phyloP scores from a whole-genome alignment of 1,140 invertebrate species.

The Euwallacea fornicatus region DNA sequence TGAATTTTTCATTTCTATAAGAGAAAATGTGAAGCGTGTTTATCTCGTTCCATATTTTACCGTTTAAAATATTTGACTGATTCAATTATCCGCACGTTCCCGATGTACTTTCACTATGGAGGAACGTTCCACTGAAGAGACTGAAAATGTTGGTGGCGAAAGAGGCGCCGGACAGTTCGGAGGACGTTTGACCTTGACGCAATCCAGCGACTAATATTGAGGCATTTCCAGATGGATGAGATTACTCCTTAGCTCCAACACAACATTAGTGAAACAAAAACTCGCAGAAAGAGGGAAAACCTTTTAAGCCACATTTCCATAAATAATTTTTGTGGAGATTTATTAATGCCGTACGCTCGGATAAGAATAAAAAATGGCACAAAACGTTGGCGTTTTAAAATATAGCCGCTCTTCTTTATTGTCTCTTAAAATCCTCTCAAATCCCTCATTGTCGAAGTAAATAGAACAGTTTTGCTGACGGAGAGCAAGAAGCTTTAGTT shows the following conservation, averaged over 20 bases:
- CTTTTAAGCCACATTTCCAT: slow-evolving; percentile 7
- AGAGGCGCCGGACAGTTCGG: too few relatives aligned
- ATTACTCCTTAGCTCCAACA: too few relatives aligned
- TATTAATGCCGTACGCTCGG: slow-evolving; percentile 8
- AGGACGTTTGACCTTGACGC: too few relatives aligned
- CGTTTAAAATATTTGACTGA: not conserved
- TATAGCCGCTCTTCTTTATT: slow-evolving; percentile 21
- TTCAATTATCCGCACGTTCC: too few relatives aligned
- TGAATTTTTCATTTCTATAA: too few relatives aligned
- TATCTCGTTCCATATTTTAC: not conserved
- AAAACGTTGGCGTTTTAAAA: slow-evolving; percentile 19
- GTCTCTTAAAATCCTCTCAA: slow-evolving; percentile 26
- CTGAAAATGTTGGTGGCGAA: not conserved
- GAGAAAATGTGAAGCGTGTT: not conserved
- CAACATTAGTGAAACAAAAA: not conserved
- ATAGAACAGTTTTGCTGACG: slow-evolving; percentile 29
- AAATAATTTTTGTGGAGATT: slow-evolving; percentile 12
- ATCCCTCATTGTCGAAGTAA: slow-evolving; percentile 33
- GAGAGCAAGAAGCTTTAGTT: slow-evolving; percentile 23
- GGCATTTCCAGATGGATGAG: too few relatives aligned
- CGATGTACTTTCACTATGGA: too few relatives aligned
- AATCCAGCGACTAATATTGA: too few relatives aligned
- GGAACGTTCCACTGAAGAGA: not conserved
- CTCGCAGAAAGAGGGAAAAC: not conserved
- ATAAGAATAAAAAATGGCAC: slow-evolving; percentile 20